Base-by-base conservation (phyloP, 2,888 invertebrate genomes). In the Tromatobia lineatoria region DNA sequence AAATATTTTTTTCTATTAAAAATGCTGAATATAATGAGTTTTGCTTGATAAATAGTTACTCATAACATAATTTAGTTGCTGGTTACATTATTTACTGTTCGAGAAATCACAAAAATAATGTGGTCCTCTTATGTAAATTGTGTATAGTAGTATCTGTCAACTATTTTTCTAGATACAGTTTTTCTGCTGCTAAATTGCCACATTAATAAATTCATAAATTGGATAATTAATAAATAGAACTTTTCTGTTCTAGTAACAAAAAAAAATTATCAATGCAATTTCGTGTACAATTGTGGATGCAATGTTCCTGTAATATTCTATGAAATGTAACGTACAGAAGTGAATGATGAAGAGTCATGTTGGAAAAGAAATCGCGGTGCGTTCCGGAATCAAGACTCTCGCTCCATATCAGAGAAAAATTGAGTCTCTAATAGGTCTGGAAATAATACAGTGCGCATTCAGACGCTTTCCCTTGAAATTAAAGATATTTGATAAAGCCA, bases 301-400 rank as follows among this genome's bases (percentile, higher is more conserved):
- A 34, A 61, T n/a, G 38, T 38, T 34, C 20, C 61, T 38, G 38
- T 42, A 18, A 3, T 0, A 18, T 18, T 18, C 61, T 10, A 15
- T 10, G 38, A 13, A 64, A 38, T 10, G 50, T 20, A 52, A 45
- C n/a, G 29, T 8, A 13, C n/a, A 75, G 4, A 52, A 29, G 1
- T 47, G 3, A 23, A 52, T 38, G n/a, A 61, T 8, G 47, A 47
- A 29, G 45, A 34, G 67, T 11, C 34, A 18, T 42, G 71, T 3
- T 71, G 47, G 18, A 69, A 77, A 77, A 77, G 77, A 77, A 77
- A 77, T 77, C 77, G 77, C 23, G 57, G 15, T 38, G 23, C 69
- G 77, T 77, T 77, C 67, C 69, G 77, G 69, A 77, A 13, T 57
- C 78, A 34, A 69, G 78, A 47, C 69, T 78, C 78, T 78, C 78